Evolutionary conservation across 1,140 invertebrate species (phyloP), one percentile per base, ranked within the genome.

Genomic region (Lucilia cuprina): DNA sequence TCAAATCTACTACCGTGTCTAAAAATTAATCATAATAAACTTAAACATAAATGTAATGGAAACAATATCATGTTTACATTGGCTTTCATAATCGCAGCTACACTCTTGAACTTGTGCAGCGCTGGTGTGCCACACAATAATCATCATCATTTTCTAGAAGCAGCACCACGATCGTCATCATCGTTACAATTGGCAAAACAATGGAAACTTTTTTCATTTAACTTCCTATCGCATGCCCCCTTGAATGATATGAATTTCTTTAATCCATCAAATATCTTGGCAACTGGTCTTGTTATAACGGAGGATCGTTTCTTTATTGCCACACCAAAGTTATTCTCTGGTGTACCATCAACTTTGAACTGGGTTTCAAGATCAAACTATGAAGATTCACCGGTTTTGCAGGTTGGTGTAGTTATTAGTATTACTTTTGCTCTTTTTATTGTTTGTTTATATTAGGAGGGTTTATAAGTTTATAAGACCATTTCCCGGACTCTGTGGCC

Each of bases 241-340:
- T 89, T 90, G 3, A 93, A 92, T 41, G 86, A 93, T 74, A 91
- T 93, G 65, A 92, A 92, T 82, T 95, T 94, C 88, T 91, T 86
- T 30, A 94, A 93, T 86, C 94, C 94, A 0, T 93, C 95, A 87
- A 96, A 95, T 87, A 93, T 94, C 0, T 93, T 96, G 1, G 93
- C 95, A 9, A 96, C 96, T 0, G 96, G 96, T 2, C 87, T 97
- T 60, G 95, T 95, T 85, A 91, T 96, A 2, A 92, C 92, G 1
- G 93, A 93, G 89, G 93, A 96, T 85, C 92, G 93, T 84, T 92
- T 96, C n/a, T 96, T 96, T 87, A 75, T 97, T 2, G 93, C 95
- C 2, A 93, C 94, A 0, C 96, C 96, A 0, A 92, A 96, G 82
- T 88, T 96, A 1, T 92, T 94, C 19, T 92, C 93, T 0, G 96